Base-by-base conservation (phyloP, 64 coral and sea anemone genomes). In the Actinia tenebrosa region DNA sequence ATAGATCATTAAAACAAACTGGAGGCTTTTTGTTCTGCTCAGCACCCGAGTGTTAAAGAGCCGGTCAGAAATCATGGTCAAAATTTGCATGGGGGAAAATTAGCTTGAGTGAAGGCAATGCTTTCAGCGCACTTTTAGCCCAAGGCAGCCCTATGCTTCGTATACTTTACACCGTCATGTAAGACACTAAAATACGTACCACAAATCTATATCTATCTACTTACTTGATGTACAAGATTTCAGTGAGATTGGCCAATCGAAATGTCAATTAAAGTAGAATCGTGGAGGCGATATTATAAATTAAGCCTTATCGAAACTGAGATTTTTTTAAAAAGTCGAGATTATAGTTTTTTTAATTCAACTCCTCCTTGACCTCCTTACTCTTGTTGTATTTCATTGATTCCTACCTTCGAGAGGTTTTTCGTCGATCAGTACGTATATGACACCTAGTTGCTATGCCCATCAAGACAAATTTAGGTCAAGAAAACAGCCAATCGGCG, bases 1-100 rank as follows among this genome's bases (percentile, higher is more conserved):
- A 37, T 37, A 75, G 26, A 75, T 75, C 42, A 75, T 75, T 75
- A 75, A 75, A 42, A 75, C 69, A 75, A 75, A 75, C 69, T 75
- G 26, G 7, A 42, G 69, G 0, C 69, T 42, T 26, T 75, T 30
- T 75, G 26, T 30, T 42, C 25, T 30, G 10, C 20, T 20, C 63
- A 66, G 63, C 63, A 20, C 63, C 19, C 63, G 22, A 66, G 4
- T 23, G 6, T 66, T 66, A 66, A n/a, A 23, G 63, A 66, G 56
- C 63, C 63, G 15, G 60, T 61, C 15, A 18, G 10, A 61, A 61
- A 13, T 4, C 60, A 1, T 61, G 18, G 18, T 23, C 22, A 2
- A 66, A 66, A 66, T 66, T 20, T n/a, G 63, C n/a, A 20, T 9
- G 63, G 5, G 30, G 22, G n/a, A n/a, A 66, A 66, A 66, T n/a